Base-by-base conservation (phyloP, 2,113 vertebrate genomes). In the Ciconia boyciana region DNA sequence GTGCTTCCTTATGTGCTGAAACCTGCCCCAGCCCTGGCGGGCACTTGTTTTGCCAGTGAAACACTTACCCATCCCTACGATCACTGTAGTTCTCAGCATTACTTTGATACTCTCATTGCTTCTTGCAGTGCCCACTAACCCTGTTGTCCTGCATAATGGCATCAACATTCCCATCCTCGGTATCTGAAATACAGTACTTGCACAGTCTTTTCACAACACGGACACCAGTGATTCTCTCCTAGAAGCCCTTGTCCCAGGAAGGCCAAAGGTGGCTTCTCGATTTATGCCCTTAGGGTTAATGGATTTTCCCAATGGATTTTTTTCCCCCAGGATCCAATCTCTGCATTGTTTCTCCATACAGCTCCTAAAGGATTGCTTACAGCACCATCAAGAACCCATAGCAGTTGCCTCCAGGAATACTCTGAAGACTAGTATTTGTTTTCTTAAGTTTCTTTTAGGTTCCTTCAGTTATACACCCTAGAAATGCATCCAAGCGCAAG, bases 401-500 rank as follows among this genome's bases (percentile, higher is more conserved):
- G 48, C 57, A 61, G 34, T 25, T 72, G 16, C 17, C 34, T 89
- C 13, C 78, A 92, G 49, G 58, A 93, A 77, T 65, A 62, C 20
- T n/a, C n/a, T 34, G 44, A 41, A 71, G 62, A 28, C 28, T 8
- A 25, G 19, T 8, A 70, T 54, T 80, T 91, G 39, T 62, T 95
- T 91, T 68, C 74, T 75, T 49, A 51, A 57, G 75, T 60, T 89
- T 83, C 49, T 69, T 86, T 84, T 32, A 41, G 14, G 41, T 71
- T 89, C 26, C 52, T 91, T 82, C 89, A 93, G 61, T 69, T 72
- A 65, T 3, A 76, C 28, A 79, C 25, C 49, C 66, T 66, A 91
- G 90, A 91, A 96, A 79, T 5, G 17, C 75, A 93, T 39, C 58
- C 84, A 76, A 95, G 91, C 6, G 4, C 74, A 89, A 72, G 78